Evolutionary conservation across 2,113 vertebrate genomes (phyloP), one percentile per base, ranked within the genome.

Genomic region (Pygoscelis antarcticus): DNA sequence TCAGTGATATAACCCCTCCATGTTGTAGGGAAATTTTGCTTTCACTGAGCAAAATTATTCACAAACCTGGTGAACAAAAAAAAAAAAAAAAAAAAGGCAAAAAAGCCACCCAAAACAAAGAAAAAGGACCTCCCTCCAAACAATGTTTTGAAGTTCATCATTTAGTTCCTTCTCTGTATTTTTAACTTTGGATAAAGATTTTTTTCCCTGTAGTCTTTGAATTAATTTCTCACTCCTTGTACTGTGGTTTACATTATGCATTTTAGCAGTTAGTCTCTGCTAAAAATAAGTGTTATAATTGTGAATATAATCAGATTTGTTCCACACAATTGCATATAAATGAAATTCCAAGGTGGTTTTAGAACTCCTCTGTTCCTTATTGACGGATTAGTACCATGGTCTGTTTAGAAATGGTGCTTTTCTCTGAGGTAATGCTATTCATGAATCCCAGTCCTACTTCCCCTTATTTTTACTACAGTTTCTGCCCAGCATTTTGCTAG

Each of bases 261-360:
- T 91, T 93, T 96, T 95, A 95, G 71, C 89, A 92, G 85, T 88
- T 95, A 94, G 44, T 82, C 18, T 75, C 57, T 96, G 80, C 80
- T 95, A 96, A 96, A 96, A 96, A 87, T 96, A 97, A 87, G 57
- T 89, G 49, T 83, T 90, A 69, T 92, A 97, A 96, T 95, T 96
- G 89, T 94, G 95, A 94, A 90, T 94, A 94, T 96, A 97, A 96
- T 96, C 95, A 95, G 89, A 96, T 96, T 94, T 95, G 85, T 92
- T 97, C 93, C 77, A 87, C 71, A 87, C 93, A 95, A 92, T 91
- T 88, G 82, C 81, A 84, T 84, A 74, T 80, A 94, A 90, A 88
- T 92, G 51, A 64, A 91, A 87, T 87, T 91, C 93, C 32, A 86
- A 95, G 85, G 80, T 93, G 90, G 34, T 93, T 91, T 87, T 78